Evolutionary conservation across 1,140 invertebrate species (phyloP), one percentile per base, ranked within the genome.

Genomic region (Ditylenchus dipsaci): DNA sequence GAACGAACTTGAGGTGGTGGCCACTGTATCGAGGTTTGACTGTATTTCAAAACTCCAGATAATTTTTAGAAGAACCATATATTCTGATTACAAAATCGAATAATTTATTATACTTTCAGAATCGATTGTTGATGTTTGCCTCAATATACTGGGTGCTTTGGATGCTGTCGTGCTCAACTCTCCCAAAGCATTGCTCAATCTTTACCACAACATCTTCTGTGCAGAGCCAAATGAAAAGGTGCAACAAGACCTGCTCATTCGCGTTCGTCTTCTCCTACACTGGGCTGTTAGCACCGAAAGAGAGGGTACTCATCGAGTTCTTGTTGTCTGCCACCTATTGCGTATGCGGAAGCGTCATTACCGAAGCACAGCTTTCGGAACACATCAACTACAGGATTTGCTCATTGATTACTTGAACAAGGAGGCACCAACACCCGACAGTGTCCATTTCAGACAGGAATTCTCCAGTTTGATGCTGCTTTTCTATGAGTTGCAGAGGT

Each of bases 261-360:
- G 75, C 0, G 33, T 76, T 7, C 26, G 63, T 26, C 33, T 68
- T 5, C 38, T 75, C 17, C 57, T 76, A 23, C 63, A 79, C 21
- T 76, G 75, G 75, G 75, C 73, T 0, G 65, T 76, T 26, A 76
- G 65, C 1, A 13, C 43, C 5, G 75, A 76, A 63, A 57, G 75
- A 11, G 74, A 79, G 27, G 75, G 75, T 21, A 61, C 75, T 13
- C 33, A 76, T 64, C 76, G 75, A 5, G 71, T 63, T 0, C n/a
- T 78, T 17, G n/a, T 76, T 1, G 76, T 78, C 9, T 29, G 65
- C 1, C 59, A 69, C 26, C 29, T 76, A 0, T 45, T 76, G 29
- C 42, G 49, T 64, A 68, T 78, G 67, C 65, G 29, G 23, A 57
- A 43, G 63, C 23, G 19, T 23, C 66, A 61, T 23, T 69, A 38